A percentile compares a stretch with the other conserved stretches of the same genome.
phyloP scores from a whole-genome alignment of 2,888 invertebrate species.

The Idaea dimidiata region DNA sequence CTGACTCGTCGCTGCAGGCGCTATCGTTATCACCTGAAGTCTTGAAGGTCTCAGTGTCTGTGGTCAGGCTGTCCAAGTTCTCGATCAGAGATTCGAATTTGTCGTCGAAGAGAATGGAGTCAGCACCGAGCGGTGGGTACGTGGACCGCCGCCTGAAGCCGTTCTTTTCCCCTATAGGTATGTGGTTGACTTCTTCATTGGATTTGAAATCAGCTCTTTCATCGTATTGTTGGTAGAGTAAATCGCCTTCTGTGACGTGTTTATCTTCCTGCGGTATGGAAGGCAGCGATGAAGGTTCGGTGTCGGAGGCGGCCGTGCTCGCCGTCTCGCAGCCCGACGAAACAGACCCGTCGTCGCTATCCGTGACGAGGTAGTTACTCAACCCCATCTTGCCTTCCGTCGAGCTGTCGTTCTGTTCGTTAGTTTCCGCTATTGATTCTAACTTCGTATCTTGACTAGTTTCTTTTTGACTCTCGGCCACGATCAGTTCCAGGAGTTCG shows the following conservation, averaged over 20 bases:
- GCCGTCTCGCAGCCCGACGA: conserved; percentile 91
- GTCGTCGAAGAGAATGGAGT: conserved; percentile 55
- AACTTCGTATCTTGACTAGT: conserved; percentile 61
- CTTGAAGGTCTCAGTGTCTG: conserved; percentile 75
- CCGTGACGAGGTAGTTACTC: conserved; percentile 80
- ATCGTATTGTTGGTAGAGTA: conserved; percentile 40
- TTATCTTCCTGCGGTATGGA: conserved; percentile 69
- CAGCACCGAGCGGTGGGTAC: conserved; percentile 65
- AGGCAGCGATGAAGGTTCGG: conserved; percentile 75
- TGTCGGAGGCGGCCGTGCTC: conserved; percentile 84
- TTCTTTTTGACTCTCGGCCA: conserved; percentile 53
- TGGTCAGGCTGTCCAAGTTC: conserved; percentile 64
- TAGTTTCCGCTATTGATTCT: conserved; percentile 64
- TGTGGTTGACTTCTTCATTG: conserved; percentile 59
- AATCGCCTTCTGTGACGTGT: conserved; percentile 56
- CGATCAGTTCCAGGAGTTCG: conserved; percentile 56
- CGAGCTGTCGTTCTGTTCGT: conserved; percentile 51
- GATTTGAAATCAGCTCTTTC: conserved; percentile 48
- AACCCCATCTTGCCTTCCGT: conserved; percentile 53
- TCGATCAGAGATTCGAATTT: conserved; percentile 71
- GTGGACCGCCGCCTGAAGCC: conserved; percentile 67
- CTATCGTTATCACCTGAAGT: conserved; percentile 85
- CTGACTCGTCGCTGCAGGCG: conserved; percentile 94
- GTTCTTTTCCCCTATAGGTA: conserved; percentile 75
- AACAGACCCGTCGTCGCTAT: conserved; percentile 88